Base-by-base conservation (phyloP, 2,113 vertebrate species). In the Coregonus clupeaformis region DNA sequence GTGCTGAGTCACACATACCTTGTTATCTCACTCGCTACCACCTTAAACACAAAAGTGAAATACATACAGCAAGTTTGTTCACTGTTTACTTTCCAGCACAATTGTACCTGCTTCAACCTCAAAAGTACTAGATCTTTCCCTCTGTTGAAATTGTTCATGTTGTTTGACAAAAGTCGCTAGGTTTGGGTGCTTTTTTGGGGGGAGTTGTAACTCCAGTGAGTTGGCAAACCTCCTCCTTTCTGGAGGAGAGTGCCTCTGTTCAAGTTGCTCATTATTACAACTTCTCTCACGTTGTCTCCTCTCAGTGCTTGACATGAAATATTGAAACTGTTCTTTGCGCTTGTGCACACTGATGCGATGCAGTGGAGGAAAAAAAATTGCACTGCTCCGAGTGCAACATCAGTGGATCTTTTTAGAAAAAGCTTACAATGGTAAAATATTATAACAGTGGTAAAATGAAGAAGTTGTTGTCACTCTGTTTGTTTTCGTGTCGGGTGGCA, bases 251-350 rank as follows among this genome's bases (percentile, higher is more conserved):
- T 18, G 3, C 5, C 20, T 68, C 30, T 27, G 5, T 9, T 36
- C 22, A 7, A 68, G 13, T 4, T n/a, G 66, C 36, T 68, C 14
- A 36, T n/a, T n/a, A 68, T 45, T 18, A 36, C 66, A n/a, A 68
- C 18, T 60, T 64, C 57, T 42, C 71, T 72, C 57, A 22, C 71
- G 3, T 73, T 20, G 22, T 20, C 22, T 77, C 84, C 77, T 80
- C 80, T 87, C 62, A 63, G 62, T 79, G 85, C 78, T 69, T 25
- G 68, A 86, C 85, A 87, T 88, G 83, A 80, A 89, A 86, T 85
- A 83, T 88, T 84, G 81, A 87, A 89, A 83, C 79, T 75, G 3
- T 67, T 81, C 82, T 88, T 85, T 87, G 86, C 84, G 82, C 78
- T 12, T 72, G 70, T 71, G 78, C 78, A 22, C 71, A 68, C 45